phyloP scores from a whole-genome alignment of 2,113 vertebrate species.

The Rhineura floridana region DNA sequence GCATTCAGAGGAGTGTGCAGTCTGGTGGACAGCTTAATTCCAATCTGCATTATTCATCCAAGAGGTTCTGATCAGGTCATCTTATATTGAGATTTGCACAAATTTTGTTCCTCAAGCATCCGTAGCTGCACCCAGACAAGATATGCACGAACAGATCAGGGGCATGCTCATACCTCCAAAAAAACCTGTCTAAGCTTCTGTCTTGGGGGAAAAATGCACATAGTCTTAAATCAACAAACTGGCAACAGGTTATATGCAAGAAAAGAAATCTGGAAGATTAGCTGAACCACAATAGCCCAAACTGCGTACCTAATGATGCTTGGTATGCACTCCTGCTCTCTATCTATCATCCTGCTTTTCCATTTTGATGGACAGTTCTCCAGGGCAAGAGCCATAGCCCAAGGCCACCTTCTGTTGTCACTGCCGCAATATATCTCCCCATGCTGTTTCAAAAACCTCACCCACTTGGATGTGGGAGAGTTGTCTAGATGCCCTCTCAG shows the following conservation, averaged over 20 bases:
- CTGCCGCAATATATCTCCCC: background rate
- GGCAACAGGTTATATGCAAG: background rate
- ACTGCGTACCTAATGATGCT: background rate
- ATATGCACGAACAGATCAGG: background rate
- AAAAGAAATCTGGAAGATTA: background rate
- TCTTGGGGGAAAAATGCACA: background rate
- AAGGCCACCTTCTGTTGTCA: conserved; percentile 2
- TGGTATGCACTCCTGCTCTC: background rate
- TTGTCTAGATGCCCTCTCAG: background rate
- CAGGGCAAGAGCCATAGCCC: conserved; percentile 2
- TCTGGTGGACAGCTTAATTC: background rate
- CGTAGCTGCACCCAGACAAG: background rate
- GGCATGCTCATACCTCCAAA: background rate
- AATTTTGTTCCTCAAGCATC: too few species aligned
- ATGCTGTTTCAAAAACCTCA: background rate
- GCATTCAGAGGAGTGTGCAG: background rate
- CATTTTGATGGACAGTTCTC: conserved; percentile 12
- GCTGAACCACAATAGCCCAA: background rate
- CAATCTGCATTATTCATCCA: background rate
- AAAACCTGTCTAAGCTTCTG: background rate
- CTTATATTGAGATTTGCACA: background rate
- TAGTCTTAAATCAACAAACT: background rate
- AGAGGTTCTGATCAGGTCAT: background rate
- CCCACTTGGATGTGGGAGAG: background rate
- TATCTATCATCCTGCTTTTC: background rate